These are phyloP conservation scores for Hypanus sabinus DNA, from an alignment of 2,113 vertebrate species.

Conservation along the genomic window DNA sequence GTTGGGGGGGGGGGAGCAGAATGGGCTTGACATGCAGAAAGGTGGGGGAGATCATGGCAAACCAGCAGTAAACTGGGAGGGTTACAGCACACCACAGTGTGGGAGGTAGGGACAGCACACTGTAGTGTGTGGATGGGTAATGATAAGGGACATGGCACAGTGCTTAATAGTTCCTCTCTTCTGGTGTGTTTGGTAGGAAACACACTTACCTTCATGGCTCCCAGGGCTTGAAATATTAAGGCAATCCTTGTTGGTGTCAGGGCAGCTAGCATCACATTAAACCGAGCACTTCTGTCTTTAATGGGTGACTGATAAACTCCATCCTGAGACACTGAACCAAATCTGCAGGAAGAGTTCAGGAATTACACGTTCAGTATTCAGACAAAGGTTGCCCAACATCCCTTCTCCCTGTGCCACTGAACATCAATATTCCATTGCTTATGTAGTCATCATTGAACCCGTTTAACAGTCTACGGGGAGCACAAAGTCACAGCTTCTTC, in stretches of 20 bases:
- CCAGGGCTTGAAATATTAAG: constrained; percentile 50
- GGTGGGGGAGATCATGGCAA: too few relatives aligned
- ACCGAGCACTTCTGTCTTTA: constrained; percentile 46
- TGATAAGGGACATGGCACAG: not conserved
- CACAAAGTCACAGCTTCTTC: not conserved
- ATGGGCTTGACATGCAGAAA: too few relatives aligned
- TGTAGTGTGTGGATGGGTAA: too few relatives aligned
- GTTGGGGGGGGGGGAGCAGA: too few relatives aligned
- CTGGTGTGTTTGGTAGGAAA: not conserved
- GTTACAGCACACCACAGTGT: too few relatives aligned
- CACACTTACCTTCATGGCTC: constrained; percentile 56
- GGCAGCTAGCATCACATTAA: constrained; percentile 49
- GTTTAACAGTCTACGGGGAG: too few relatives aligned
- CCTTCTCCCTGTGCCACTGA: not conserved
- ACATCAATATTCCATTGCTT: not conserved
- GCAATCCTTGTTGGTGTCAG: constrained; percentile 51
- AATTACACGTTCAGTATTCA: not conserved
- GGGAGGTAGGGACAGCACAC: too few relatives aligned
- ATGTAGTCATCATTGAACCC: too few relatives aligned
- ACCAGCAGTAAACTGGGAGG: too few relatives aligned
- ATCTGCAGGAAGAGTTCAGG: constrained; percentile 45
- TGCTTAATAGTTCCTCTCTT: not conserved
- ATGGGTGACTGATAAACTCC: constrained; percentile 50
- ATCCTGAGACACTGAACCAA: constrained; percentile 49
- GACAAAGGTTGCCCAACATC: not conserved